Conservation (phyloP, 2,888 invertebrate species). For the Leucophenga montana region DNA sequence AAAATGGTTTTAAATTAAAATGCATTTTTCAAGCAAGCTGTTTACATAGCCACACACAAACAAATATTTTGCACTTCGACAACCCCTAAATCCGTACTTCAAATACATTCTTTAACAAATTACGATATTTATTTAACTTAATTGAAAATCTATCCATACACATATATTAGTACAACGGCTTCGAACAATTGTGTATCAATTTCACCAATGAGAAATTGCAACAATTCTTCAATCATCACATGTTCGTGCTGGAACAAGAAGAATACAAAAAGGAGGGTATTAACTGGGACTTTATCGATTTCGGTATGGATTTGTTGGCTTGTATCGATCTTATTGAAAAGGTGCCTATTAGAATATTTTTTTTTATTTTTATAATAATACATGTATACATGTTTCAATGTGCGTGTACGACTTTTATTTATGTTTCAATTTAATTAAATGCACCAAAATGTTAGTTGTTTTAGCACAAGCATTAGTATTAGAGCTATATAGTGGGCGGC, state of each 20-base stretch:
- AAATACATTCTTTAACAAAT: not conserved
- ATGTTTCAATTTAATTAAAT: not conserved
- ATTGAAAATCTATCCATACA: conserved; percentile 44
- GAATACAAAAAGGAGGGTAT: conserved; percentile 98
- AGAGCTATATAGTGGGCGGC: conserved; percentile 15
- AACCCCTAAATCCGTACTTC: not conserved
- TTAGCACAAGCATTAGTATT: conserved; percentile 38
- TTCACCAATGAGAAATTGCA: conserved; percentile 99
- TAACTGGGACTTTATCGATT: conserved; percentile 98
- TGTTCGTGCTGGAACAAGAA: conserved; percentile 99
- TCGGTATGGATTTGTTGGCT: conserved; percentile 98
- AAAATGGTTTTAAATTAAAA: too few relatives aligned
- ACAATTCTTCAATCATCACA: conserved; percentile 99
- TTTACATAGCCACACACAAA: too few relatives aligned
- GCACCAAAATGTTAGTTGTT: conserved; percentile 48
- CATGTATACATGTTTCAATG: conserved; percentile 29
- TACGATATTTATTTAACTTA: not conserved
- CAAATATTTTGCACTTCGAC: not conserved
- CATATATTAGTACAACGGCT: conserved; percentile 91
- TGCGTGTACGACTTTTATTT: conserved; percentile 26
- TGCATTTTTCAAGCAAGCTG: too few relatives aligned
- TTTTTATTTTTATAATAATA: not conserved
- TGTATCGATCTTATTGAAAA: conserved; percentile 99
- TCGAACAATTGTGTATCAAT: conserved; percentile 99
- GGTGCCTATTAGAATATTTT: conserved; percentile 75